Percentiles rank a stretch among this genome's conserved stretches.
These are phyloP conservation scores for Oostethus manadensis DNA, from an alignment of 2,113 vertebrate genomes.

Conservation along the genomic window DNA sequence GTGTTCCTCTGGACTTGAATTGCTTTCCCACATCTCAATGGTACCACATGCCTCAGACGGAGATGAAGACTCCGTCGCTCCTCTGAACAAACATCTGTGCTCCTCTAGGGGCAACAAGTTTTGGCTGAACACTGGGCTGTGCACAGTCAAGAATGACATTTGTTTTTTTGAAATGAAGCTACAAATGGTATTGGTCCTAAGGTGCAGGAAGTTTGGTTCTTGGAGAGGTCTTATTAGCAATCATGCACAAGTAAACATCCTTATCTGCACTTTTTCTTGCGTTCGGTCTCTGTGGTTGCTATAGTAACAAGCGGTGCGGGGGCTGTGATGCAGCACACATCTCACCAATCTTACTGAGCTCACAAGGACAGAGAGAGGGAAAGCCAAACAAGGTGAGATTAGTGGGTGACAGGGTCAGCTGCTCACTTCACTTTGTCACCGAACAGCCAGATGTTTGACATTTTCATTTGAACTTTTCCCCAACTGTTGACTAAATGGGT, in stretches of 20 bases:
- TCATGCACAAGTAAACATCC: slow-evolving; percentile 27
- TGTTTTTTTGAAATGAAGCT: neutral
- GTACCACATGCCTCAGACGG: neutral
- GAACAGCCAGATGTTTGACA: neutral
- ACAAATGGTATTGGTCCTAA: neutral
- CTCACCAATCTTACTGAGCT: slow-evolving; percentile 42
- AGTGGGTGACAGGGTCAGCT: slow-evolving; percentile 18
- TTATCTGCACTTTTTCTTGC: slow-evolving; percentile 35
- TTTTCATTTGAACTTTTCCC: neutral
- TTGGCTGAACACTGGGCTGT: neutral
- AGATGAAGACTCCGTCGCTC: neutral
- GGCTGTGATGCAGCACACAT: slow-evolving; percentile 59
- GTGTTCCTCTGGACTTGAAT: slow-evolving; percentile 37
- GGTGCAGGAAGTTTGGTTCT: neutral
- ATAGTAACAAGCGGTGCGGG: slow-evolving; percentile 66
- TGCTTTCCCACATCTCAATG: slow-evolving; percentile 22
- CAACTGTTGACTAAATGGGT: neutral
- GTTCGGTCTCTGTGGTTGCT: slow-evolving; percentile 56
- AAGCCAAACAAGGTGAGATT: slow-evolving; percentile 30
- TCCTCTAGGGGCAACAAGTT: slow-evolving; percentile 6
- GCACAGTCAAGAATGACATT: neutral
- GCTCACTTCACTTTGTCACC: neutral
- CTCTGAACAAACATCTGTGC: neutral
- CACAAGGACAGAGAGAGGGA: slow-evolving; percentile 22
- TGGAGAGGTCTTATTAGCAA: neutral